These are phyloP conservation scores for Tokudaia tokunoshimensis DNA, from an alignment of 2,797 vertebrate genomes.

Conservation along the genomic window DNA sequence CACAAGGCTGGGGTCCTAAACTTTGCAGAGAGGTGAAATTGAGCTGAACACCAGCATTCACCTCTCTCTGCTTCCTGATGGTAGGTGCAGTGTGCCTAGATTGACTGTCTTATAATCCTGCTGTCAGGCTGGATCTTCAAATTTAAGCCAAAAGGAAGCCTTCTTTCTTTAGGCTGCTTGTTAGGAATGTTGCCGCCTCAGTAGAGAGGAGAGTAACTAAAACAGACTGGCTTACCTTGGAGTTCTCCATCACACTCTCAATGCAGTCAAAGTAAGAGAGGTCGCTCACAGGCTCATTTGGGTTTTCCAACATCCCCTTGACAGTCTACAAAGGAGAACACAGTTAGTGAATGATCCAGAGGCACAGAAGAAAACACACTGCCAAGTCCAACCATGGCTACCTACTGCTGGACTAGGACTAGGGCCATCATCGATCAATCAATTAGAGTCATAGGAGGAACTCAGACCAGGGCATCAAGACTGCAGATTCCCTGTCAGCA, in stretches of 20 bases:
- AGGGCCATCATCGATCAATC: neutral
- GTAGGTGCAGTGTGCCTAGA: neutral
- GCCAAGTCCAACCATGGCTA: neutral
- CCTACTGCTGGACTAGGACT: neutral
- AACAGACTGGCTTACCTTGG: conserved; percentile 91
- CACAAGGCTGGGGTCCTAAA: neutral
- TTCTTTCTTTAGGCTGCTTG: neutral
- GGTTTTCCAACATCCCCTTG: conserved; percentile 96
- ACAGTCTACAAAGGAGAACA: conserved; percentile 91
- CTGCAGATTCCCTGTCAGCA: neutral
- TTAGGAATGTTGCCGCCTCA: neutral
- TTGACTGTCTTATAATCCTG: no score
- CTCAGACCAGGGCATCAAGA: neutral
- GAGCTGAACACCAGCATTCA: neutral
- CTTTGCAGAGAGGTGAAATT: neutral
- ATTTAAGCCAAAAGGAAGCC: neutral
- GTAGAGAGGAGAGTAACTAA: no score
- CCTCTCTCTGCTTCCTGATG: neutral
- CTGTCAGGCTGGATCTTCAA: neutral
- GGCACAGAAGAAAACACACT: neutral
- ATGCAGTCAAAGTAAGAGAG: conserved; percentile 99
- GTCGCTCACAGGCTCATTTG: conserved; percentile 97
- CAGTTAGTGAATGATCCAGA: neutral
- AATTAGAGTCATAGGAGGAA: neutral
- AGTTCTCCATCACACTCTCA: conserved; percentile 99